Percentiles rank a stretch among this genome's conserved stretches.
Evolutionary conservation across 2,888 invertebrate genomes (phyloP).

Genomic region (Acronicta aceris): DNA sequence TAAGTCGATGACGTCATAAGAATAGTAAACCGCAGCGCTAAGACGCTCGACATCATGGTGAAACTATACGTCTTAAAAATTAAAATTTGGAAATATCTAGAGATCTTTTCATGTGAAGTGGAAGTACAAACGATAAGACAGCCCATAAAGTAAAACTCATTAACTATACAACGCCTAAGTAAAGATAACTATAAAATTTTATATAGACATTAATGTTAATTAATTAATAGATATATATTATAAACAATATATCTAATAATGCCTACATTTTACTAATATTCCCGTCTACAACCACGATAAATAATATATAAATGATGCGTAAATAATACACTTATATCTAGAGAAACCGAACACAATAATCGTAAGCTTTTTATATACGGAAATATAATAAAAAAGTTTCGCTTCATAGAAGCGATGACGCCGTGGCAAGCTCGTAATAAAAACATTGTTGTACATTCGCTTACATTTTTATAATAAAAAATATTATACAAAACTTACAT

Average conservation of each 20-base stretch:
- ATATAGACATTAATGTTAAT: conserved; percentile 62
- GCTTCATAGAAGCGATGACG: conserved; percentile 85
- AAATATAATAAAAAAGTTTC: conserved; percentile 54
- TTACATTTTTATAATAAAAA: conserved; percentile 72
- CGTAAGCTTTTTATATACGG: conserved; percentile 41
- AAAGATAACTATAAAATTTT: conserved; percentile 65
- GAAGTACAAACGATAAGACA: conserved; percentile 67
- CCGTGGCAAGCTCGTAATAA: conserved; percentile 75
- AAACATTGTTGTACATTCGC: conserved; percentile 74
- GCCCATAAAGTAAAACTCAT: conserved; percentile 61
- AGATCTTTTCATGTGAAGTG: conserved; percentile 78
- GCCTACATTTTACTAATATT: conserved; percentile 74
- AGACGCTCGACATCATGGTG: conserved; percentile 59
- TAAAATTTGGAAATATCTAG: conserved; percentile 76
- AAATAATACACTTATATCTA: conserved; percentile 62
- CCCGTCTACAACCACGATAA: conserved; percentile 70
- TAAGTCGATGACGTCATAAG: conserved; percentile 47
- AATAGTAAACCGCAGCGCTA: conserved; percentile 50
- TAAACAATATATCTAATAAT: conserved; percentile 73
- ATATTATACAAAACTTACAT: conserved; percentile 83
- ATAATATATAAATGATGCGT: conserved; percentile 66
- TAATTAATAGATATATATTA: conserved; percentile 68
- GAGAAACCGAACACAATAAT: conserved; percentile 47
- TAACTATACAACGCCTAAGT: conserved; percentile 73
- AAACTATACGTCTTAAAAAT: conserved; percentile 65